Conservation (phyloP, 2,113 vertebrate genomes). For the Silurus meridionalis region DNA sequence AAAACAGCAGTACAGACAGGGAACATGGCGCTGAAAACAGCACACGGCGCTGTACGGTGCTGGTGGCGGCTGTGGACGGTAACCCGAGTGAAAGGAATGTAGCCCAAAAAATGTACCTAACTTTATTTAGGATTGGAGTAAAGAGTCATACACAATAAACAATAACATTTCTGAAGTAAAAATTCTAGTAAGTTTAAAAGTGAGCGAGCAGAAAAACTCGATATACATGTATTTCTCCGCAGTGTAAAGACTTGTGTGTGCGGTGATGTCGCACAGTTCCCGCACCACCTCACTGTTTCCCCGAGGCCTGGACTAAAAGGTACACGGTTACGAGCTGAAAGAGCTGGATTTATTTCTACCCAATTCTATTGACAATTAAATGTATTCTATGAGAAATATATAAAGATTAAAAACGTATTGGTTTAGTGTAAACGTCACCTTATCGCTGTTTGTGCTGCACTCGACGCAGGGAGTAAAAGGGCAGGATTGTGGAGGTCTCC, state of each 20-base stretch:
- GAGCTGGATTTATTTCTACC: not conserved
- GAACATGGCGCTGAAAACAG: not conserved
- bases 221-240: too few species aligned
- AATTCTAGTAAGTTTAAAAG: not conserved
- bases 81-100: not conserved
- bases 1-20: not conserved
- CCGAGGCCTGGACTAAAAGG: constrained; percentile 32
- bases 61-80: not conserved
- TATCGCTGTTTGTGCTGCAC: constrained; percentile 51
- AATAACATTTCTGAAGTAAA: too few species aligned
- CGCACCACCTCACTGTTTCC: not conserved
- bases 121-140: not conserved
- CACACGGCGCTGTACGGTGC: not conserved
- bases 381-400: too few species aligned
- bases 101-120: not conserved
- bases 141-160: not conserved
- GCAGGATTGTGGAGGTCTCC: constrained; percentile 63
- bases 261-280: not conserved
- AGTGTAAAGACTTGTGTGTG: not conserved
- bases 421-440: constrained; percentile 48
- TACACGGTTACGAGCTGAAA: not conserved
- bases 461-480: constrained; percentile 57
- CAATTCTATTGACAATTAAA: too few species aligned
- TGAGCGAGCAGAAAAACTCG: not conserved
- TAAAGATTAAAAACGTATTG: too few species aligned